These are phyloP conservation scores for Vireo altiloquus DNA, from an alignment of 2,113 vertebrate species.

Conservation along the genomic window DNA sequence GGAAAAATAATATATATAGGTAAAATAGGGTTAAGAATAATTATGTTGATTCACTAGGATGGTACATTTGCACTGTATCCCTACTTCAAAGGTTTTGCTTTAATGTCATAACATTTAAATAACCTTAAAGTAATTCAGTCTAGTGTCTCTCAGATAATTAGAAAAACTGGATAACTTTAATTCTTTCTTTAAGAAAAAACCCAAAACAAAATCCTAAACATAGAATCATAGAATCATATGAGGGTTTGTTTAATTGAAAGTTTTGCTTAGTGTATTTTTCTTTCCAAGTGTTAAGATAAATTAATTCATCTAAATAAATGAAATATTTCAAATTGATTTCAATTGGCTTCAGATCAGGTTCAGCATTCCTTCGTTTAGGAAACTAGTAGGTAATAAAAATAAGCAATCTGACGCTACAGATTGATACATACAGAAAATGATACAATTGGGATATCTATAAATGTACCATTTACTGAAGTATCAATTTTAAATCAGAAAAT, in stretches of 20 bases:
- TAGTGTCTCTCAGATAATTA: background rate
- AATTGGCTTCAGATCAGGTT: background rate
- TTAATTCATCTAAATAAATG: background rate
- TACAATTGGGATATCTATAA: background rate
- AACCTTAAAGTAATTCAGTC: background rate
- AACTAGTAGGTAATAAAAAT: background rate
- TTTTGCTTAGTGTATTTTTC: background rate
- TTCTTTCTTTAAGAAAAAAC: background rate
- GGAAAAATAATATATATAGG: background rate
- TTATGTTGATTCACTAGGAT: background rate
- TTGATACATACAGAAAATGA: background rate
- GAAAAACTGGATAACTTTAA: background rate
- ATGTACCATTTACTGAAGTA: background rate
- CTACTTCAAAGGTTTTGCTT: background rate
- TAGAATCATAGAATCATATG: too few relatives aligned
- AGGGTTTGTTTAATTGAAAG: background rate
- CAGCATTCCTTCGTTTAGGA: background rate
- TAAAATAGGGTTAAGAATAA: background rate
- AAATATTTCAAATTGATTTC: background rate
- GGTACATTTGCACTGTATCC: background rate
- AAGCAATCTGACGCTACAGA: background rate
- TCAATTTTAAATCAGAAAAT: background rate
- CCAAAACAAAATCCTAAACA: background rate
- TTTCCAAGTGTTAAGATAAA: background rate
- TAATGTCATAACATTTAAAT: background rate